Evolutionary conservation across 92 coral and sea anemone genomes (phyloP), one percentile per base, ranked within the genome.

Genomic region (Virgularia gustaviana): DNA sequence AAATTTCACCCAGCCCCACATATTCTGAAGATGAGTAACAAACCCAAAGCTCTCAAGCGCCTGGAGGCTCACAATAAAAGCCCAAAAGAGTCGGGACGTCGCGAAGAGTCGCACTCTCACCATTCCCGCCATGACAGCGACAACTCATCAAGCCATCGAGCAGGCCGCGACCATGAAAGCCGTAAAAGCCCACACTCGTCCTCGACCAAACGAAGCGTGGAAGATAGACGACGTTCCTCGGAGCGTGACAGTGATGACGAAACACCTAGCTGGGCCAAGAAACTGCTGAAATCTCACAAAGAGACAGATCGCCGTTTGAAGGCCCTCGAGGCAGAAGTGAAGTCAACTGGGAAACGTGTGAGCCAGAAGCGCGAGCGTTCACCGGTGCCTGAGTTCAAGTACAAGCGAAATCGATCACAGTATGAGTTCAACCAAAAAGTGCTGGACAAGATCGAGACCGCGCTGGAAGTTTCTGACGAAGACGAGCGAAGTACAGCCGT

Each of bases 321-420:
- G 41, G 20, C 49, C 2, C 49, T 62, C 11, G 70, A 62, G 41
- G 38, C 18, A 27, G 70, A 62, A 32, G n/a, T 62, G 27, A 62
- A 62, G 30, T 28, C 45, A 18, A 29, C 49, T 45, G 41, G 70
- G 6, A 62, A 62, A 36, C 49, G 41, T 11, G 10, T 31, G 11
- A 36, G 70, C 25, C n/a, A 36, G 49, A 36, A 35, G 27, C 42
- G 65, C 3, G 56, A 24, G 36, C 57, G 33, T 19, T 76, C 65
- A 4, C 63, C 81, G 19, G n/a, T 22, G 63, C 72, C 80, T 4
- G 72, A 62, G 6, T 62, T 75, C 80, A 75, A 75, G 34, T 63
- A 28, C 27, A 63, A 49, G 36, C 22, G 54, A 5, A 63, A 38
- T 31, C 63, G 38, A 28, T 35, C 59, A 28, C 81, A 76, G 43